phyloP scores from a whole-genome alignment of 2,113 vertebrate species.

The Microtus pennsylvanicus region DNA sequence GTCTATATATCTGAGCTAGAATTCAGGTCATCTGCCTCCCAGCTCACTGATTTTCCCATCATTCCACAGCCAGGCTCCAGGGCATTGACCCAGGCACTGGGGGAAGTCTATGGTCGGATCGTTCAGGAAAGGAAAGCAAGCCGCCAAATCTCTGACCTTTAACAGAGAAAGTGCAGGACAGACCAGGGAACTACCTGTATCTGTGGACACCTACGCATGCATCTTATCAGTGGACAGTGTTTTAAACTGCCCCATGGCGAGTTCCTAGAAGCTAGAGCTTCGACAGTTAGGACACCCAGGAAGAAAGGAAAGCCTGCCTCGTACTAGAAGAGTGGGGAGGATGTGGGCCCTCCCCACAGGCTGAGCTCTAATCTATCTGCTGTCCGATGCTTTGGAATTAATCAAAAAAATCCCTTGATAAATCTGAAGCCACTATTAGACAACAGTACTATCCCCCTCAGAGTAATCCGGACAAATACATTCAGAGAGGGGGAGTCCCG shows the following conservation, averaged over 20 bases:
- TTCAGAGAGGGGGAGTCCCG: slow-evolving; percentile 33
- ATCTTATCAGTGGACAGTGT: background rate
- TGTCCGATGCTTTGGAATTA: slow-evolving; percentile 83
- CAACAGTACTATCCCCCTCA: slow-evolving; percentile 80
- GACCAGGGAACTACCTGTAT: background rate
- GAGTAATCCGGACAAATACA: slow-evolving; percentile 79
- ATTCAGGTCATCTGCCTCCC: background rate
- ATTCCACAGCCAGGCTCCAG: background rate
- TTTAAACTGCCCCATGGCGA: background rate
- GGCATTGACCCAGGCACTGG: background rate
- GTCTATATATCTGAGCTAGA: background rate
- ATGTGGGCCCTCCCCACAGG: slow-evolving; percentile 60
- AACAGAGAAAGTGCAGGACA: background rate
- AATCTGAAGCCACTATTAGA: slow-evolving; percentile 83
- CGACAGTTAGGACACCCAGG: background rate
- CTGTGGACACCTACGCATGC: background rate
- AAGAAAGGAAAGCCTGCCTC: background rate
- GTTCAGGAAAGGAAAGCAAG: background rate
- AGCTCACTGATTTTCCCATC: background rate
- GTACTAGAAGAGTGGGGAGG: slow-evolving; percentile 50
- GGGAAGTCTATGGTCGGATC: background rate
- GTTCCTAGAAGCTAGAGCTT: background rate
- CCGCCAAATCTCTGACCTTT: background rate
- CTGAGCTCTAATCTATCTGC: slow-evolving; percentile 82
- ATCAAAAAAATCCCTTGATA: slow-evolving; percentile 87